phyloP scores from a whole-genome alignment of 2,888 invertebrate genomes.

The Xanthia togata region DNA sequence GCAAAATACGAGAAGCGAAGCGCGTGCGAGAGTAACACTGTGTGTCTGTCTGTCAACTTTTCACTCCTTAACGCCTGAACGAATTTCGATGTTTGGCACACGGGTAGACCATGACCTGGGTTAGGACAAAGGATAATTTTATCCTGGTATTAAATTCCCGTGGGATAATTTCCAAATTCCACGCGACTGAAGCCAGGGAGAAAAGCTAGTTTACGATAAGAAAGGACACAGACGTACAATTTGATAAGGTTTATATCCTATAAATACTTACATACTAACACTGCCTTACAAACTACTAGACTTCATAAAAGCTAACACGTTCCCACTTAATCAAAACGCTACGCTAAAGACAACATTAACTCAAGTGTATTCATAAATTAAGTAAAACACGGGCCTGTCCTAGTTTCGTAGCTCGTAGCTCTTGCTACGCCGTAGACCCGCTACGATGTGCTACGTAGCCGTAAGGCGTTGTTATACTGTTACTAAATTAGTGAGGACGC shows the following conservation, averaged over 20 bases:
- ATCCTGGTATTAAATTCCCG: not conserved
- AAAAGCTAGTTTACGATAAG: not conserved
- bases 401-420: conserved; percentile 73
- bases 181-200: not conserved
- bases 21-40: not conserved
- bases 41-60: not conserved
- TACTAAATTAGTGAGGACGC: conserved; percentile 80
- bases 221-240: not conserved
- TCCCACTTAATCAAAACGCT: conserved; percentile 41
- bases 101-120: not conserved
- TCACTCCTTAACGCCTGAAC: not conserved
- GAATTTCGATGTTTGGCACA: not conserved
- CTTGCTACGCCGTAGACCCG: conserved; percentile 67
- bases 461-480: conserved; percentile 79
- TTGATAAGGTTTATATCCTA: not conserved
- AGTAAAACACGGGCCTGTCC: conserved; percentile 60
- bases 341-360: conserved; percentile 40
- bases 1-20: not conserved
- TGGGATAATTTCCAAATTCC: not conserved
- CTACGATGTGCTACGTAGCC: conserved; percentile 74
- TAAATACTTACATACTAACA: not conserved
- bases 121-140: not conserved
- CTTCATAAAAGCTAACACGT: conserved; percentile 42
- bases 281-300: conserved; percentile 2
- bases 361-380: conserved; percentile 61